Evolutionary conservation across 1,140 invertebrate genomes (phyloP).

Genomic region (Leptinotarsa texana): DNA sequence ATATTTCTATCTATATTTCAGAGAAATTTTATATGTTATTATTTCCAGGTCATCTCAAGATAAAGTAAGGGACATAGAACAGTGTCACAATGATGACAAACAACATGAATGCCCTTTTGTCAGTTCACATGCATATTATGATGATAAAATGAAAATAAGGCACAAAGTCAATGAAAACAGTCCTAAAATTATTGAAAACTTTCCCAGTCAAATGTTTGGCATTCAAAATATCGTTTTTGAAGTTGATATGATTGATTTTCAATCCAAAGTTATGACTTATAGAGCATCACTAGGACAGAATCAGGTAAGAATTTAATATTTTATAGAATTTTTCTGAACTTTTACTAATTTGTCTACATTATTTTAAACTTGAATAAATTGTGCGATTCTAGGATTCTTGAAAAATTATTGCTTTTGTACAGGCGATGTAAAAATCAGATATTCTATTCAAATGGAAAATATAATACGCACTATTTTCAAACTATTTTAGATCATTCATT

Average conservation of each 20-base stretch:
- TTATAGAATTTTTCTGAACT: no score
- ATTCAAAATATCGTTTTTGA: conserved; percentile 49
- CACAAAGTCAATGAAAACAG: conserved; percentile 50
- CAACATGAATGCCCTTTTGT: conserved; percentile 44
- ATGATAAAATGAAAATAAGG: conserved; percentile 40
- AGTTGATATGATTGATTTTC: conserved; percentile 50
- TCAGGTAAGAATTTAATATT: conserved; percentile 36
- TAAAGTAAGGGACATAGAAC: conserved; percentile 48
- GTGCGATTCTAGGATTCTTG: no score
- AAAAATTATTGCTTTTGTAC: no score
- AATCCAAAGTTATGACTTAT: conserved; percentile 53
- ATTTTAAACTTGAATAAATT: no score
- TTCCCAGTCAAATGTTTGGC: conserved; percentile 42
- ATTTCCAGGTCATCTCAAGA: conserved; percentile 30
- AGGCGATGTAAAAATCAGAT: no score
- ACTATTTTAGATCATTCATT: no score
- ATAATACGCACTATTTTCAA: no score
- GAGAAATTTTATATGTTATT: no score
- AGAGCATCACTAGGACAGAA: conserved; percentile 45
- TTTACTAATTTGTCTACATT: no score
- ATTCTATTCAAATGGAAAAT: no score
- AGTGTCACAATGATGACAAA: conserved; percentile 48
- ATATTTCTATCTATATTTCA: no score
- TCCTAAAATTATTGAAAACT: conserved; percentile 46
- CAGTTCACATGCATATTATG: conserved; percentile 33